Conservation (phyloP, 2,888 invertebrate genomes). For the Nebria salina region DNA sequence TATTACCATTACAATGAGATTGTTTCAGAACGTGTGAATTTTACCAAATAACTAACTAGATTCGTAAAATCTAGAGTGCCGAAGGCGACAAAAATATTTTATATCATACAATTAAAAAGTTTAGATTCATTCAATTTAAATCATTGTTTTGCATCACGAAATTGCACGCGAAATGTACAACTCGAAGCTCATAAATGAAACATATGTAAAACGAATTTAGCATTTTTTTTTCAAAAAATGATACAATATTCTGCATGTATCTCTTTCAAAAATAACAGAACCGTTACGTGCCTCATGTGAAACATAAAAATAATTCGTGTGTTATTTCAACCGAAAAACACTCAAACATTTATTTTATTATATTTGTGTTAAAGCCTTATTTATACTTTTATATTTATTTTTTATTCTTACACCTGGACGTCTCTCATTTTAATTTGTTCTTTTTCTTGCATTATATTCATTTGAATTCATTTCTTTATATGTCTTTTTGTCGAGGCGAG, state of each 20-base stretch:
- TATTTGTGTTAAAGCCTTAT: background rate
- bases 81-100: background rate
- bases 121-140: background rate
- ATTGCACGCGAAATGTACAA: background rate
- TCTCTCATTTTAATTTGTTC: background rate
- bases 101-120: background rate
- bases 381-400: background rate
- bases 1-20: background rate
- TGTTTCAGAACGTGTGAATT: background rate
- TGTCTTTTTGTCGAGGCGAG: background rate
- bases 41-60: constrained; percentile 1
- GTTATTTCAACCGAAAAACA: background rate
- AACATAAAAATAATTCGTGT: background rate
- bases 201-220: too few relatives aligned
- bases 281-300: background rate
- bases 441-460: background rate
- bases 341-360: constrained; percentile 4
- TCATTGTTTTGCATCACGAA: background rate
- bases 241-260: background rate
- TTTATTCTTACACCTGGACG: background rate
- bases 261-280: background rate
- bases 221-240: too few relatives aligned
- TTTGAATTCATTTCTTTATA: background rate
- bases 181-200: background rate
- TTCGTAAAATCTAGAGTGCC: background rate